A percentile compares a stretch with the other conserved stretches of the same genome.
Conservation (phyloP, 2,113 vertebrate species). For the Gopherus evgoodei region DNA sequence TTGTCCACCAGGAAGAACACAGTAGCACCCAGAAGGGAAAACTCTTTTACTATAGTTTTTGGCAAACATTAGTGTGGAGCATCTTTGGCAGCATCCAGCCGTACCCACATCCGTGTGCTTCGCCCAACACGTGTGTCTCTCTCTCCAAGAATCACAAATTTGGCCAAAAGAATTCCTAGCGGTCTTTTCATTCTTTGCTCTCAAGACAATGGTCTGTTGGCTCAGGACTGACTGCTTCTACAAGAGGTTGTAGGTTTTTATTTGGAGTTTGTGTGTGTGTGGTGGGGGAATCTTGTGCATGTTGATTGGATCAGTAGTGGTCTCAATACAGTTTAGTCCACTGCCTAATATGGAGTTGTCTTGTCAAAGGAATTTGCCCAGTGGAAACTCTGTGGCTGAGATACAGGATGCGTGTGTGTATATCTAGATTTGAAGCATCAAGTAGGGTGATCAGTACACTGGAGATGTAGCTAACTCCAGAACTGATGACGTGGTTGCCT, state of each 20-base stretch:
- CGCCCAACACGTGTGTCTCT: not conserved
- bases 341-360: not conserved
- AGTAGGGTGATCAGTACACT: not conserved
- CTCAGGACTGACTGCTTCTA: not conserved
- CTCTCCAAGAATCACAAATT: not conserved
- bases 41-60: not conserved
- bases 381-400: not conserved
- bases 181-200: not conserved
- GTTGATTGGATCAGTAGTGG: not conserved
- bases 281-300: not conserved
- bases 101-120: not conserved
- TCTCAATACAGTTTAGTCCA: not conserved
- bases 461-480: not conserved
- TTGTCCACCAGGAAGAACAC: not conserved
- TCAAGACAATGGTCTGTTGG: not conserved
- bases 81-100: not conserved
- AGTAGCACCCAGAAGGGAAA: not conserved
- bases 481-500: not conserved
- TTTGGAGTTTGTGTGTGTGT: not conserved
- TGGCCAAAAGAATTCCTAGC: not conserved
- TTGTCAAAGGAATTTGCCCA: not conserved
- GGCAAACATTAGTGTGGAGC: not conserved
- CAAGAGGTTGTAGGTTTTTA: not conserved
- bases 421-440: not conserved
- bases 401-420: not conserved